phyloP scores from a whole-genome alignment of 2,797 vertebrate species.

The Myotis vivesi region DNA sequence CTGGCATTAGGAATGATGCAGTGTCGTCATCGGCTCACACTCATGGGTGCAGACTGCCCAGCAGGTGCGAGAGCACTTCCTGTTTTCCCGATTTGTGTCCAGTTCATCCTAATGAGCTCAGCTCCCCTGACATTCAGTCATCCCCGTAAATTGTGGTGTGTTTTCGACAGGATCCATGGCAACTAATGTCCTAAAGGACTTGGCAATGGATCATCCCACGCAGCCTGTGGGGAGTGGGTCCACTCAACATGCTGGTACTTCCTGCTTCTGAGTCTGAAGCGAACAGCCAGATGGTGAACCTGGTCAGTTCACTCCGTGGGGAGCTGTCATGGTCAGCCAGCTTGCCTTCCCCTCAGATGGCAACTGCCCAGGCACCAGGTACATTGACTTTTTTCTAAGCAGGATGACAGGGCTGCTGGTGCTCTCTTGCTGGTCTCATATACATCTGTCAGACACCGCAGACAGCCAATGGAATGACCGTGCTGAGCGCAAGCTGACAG shows the following conservation, averaged over 20 bases:
- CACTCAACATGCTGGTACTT: neutral
- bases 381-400: neutral
- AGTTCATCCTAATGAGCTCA: neutral
- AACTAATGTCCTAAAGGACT: neutral
- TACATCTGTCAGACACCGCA: neutral
- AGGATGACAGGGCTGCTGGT: too few species aligned
- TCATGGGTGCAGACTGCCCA: neutral
- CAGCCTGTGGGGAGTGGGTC: neutral
- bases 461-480: neutral
- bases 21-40: neutral
- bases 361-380: neutral
- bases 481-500: neutral
- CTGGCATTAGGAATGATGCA: neutral
- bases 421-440: neutral
- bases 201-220: neutral
- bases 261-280: neutral
- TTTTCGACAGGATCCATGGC: neutral
- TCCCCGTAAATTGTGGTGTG: neutral
- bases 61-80: neutral
- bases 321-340: neutral
- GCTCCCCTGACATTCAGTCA: neutral
- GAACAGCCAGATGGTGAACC: neutral
- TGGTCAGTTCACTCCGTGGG: neutral
- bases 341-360: neutral
- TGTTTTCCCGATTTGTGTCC: neutral